These are phyloP conservation scores for Coendou prehensilis DNA, from an alignment of 2,797 vertebrate species.

Conservation along the genomic window DNA sequence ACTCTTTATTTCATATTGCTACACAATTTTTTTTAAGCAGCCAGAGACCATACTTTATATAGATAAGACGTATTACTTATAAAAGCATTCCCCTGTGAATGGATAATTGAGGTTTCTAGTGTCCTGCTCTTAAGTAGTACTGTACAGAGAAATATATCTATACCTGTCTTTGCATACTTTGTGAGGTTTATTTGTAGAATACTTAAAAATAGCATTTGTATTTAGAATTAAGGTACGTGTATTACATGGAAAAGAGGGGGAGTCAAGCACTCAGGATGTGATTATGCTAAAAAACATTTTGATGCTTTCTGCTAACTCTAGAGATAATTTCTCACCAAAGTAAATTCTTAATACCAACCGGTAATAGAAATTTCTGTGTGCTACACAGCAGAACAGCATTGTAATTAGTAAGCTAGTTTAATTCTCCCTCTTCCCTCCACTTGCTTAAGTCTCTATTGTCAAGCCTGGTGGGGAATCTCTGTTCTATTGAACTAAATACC, in stretches of 20 bases:
- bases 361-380: slow-evolving; percentile 86
- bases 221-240: slow-evolving; percentile 22
- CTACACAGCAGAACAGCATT: slow-evolving; percentile 86
- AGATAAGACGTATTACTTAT: background rate
- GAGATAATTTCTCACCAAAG: slow-evolving; percentile 67
- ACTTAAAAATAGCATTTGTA: slow-evolving; percentile 50
- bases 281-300: slow-evolving; percentile 48
- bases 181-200: slow-evolving; percentile 28
- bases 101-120: background rate
- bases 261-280: background rate
- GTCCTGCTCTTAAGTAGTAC: background rate
- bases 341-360: slow-evolving; percentile 73
- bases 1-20: slow-evolving; percentile 34
- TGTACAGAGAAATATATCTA: background rate
- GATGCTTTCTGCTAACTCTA: slow-evolving; percentile 67
- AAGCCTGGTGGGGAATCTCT: slow-evolving; percentile 88
- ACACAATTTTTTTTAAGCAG: background rate
- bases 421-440: slow-evolving; percentile 85
- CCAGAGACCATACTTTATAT: background rate
- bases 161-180: background rate
- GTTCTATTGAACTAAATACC: slow-evolving; percentile 89
- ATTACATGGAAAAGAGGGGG: background rate
- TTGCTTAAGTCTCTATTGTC: slow-evolving; percentile 90
- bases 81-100: background rate
- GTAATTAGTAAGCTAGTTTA: slow-evolving; percentile 89